phyloP scores from a whole-genome alignment of 2,113 vertebrate species.

The Tilapia sparmanii region DNA sequence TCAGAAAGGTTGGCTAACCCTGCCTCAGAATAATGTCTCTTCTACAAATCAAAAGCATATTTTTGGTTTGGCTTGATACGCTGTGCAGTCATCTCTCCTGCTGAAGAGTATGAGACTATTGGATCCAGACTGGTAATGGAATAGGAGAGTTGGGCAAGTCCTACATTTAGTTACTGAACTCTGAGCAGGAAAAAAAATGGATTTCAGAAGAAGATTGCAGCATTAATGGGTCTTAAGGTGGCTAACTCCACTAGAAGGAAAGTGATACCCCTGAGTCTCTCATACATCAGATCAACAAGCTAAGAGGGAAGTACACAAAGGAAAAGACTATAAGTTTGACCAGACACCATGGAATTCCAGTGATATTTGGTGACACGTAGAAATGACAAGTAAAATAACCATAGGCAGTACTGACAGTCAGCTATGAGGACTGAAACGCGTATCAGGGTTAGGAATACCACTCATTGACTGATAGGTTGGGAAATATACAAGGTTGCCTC shows the following conservation, averaged over 20 bases:
- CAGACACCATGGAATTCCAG: neutral
- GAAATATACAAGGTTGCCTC: neutral
- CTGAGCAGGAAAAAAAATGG: neutral
- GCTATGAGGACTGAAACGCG: neutral
- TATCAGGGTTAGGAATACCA: neutral
- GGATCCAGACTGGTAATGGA: neutral
- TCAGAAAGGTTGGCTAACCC: neutral
- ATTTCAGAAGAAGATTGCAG: neutral
- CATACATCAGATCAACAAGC: neutral
- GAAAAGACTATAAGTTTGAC: neutral
- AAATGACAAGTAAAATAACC: neutral
- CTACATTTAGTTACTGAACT: neutral
- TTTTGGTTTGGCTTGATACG: neutral
- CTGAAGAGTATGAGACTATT: neutral
- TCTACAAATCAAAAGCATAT: constrained; percentile 27
- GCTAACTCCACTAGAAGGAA: neutral
- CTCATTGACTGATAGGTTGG: neutral
- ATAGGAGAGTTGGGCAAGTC: neutral
- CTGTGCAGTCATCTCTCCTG: neutral
- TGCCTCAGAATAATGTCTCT: neutral
- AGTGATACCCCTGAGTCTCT: neutral
- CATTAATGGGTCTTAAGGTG: neutral
- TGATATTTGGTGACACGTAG: neutral
- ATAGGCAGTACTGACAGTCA: neutral
- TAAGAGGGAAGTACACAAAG: neutral